These are phyloP conservation scores for Triplophysa tibetana DNA, from an alignment of 2,113 vertebrate genomes.

Conservation along the genomic window DNA sequence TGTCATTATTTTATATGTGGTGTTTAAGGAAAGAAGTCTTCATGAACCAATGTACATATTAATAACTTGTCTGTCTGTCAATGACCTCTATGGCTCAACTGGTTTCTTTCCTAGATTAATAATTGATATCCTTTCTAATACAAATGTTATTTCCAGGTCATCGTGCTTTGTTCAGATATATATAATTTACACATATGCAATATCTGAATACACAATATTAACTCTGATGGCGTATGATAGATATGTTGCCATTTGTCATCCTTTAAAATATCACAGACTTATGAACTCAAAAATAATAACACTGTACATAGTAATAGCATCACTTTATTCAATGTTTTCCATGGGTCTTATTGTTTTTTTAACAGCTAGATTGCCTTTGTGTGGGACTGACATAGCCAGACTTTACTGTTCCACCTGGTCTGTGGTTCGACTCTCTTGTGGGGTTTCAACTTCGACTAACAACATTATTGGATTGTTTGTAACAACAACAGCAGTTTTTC, in stretches of 20 bases:
- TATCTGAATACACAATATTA: conserved; percentile 57
- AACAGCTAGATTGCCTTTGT: conserved; percentile 28
- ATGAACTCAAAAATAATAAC: conserved; percentile 55
- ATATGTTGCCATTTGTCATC: conserved; percentile 62
- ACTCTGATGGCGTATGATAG: conserved; percentile 65
- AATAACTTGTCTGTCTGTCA: conserved; percentile 64
- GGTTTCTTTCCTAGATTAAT: conserved; percentile 70
- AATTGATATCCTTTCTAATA: conserved; percentile 53
- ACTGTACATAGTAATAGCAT: conserved; percentile 46
- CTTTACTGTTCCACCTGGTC: conserved; percentile 44
- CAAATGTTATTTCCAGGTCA: conserved; percentile 19
- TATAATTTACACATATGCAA: conserved; percentile 54
- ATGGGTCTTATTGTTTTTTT: conserved; percentile 7
- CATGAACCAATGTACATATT: conserved; percentile 72
- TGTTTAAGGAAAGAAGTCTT: conserved; percentile 51
- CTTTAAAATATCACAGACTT: conserved; percentile 60
- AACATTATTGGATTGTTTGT: conserved; percentile 58
- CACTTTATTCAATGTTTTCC: conserved; percentile 3
- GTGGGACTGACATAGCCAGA: conserved; percentile 33
- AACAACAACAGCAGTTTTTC: conserved; percentile 45
- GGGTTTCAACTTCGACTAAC: conserved; percentile 48
- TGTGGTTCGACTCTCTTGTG: conserved; percentile 52
- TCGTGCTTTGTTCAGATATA: conserved; percentile 58
- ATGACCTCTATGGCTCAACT: conserved; percentile 69
- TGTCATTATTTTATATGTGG: conserved; percentile 50